These are phyloP conservation scores for Gari tellinella DNA, from an alignment of 2,888 invertebrate genomes.

Conservation along the genomic window DNA sequence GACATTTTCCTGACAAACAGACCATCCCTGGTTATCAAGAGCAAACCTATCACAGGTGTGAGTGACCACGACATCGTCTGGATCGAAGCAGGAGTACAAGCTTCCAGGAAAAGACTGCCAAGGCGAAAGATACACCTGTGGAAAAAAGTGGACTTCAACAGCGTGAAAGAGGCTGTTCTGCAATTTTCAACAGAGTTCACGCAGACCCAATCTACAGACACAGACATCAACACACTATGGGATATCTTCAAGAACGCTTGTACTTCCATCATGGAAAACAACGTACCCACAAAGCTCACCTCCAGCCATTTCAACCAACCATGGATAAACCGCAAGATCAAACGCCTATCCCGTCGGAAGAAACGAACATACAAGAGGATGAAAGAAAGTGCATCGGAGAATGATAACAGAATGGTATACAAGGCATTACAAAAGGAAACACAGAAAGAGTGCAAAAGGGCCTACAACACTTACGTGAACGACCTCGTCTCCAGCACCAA, in stretches of 20 bases:
- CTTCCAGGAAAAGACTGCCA: conserved; percentile 7
- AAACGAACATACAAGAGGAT: too few relatives aligned
- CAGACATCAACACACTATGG: conserved; percentile 26
- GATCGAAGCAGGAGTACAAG: conserved; percentile 5
- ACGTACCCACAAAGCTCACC: too few relatives aligned
- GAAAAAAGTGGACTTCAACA: conserved; percentile 19
- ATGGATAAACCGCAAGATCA: too few relatives aligned
- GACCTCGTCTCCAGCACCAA: too few relatives aligned
- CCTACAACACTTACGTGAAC: too few relatives aligned
- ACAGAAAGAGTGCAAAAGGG: too few relatives aligned
- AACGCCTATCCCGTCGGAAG: too few relatives aligned
- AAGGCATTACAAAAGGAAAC: too few relatives aligned
- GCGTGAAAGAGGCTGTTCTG: background rate
- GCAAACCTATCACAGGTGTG: conserved; percentile 26
- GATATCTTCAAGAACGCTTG: conserved; percentile 5
- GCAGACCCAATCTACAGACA: background rate
- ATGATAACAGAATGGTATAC: too few relatives aligned
- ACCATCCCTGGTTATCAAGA: conserved; percentile 15
- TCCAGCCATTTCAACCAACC: too few relatives aligned
- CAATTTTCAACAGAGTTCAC: conserved; percentile 5
- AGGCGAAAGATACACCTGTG: conserved; percentile 22
- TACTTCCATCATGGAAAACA: too few relatives aligned
- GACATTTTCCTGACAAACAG: conserved; percentile 38
- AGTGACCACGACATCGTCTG: conserved; percentile 36
- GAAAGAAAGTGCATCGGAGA: too few relatives aligned